Percentiles rank a stretch among this genome's conserved stretches.
Evolutionary conservation across 1,140 invertebrate species (phyloP).

Genomic region (Argopecten irradians): DNA sequence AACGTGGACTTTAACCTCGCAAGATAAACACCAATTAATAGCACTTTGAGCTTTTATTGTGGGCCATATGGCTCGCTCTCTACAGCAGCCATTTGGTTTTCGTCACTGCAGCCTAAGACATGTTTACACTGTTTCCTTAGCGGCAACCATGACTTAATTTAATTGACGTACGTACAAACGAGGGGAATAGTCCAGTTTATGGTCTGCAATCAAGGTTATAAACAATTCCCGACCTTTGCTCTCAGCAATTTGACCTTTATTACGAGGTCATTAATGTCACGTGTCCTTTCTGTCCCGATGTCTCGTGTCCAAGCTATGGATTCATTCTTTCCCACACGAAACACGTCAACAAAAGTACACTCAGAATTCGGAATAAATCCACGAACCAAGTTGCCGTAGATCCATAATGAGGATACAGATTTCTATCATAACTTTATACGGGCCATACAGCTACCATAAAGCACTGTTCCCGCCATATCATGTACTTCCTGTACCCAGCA

Average conservation of each 20-base stretch:
- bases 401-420: neutral
- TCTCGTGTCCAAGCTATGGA: neutral
- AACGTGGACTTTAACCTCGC: neutral
- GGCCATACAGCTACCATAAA: neutral
- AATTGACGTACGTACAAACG: slow-evolving; percentile 15
- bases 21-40: slow-evolving; percentile 23
- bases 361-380: neutral
- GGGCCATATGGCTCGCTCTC: slow-evolving; percentile 19
- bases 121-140: slow-evolving; percentile 17
- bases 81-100: neutral
- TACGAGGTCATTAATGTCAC: neutral
- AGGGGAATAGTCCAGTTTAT: slow-evolving; percentile 1
- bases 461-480: neutral
- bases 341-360: neutral
- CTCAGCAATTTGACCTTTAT: neutral
- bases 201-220: neutral
- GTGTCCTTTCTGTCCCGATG: neutral
- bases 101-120: neutral
- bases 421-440: neutral
- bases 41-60: slow-evolving; percentile 17
- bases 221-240: neutral
- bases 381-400: neutral
- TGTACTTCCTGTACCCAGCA: neutral
- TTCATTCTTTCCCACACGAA: neutral
- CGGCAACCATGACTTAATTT: slow-evolving; percentile 9